Evolutionary conservation across 2,888 invertebrate species (phyloP).

Genomic region (Chironomus tentans): DNA sequence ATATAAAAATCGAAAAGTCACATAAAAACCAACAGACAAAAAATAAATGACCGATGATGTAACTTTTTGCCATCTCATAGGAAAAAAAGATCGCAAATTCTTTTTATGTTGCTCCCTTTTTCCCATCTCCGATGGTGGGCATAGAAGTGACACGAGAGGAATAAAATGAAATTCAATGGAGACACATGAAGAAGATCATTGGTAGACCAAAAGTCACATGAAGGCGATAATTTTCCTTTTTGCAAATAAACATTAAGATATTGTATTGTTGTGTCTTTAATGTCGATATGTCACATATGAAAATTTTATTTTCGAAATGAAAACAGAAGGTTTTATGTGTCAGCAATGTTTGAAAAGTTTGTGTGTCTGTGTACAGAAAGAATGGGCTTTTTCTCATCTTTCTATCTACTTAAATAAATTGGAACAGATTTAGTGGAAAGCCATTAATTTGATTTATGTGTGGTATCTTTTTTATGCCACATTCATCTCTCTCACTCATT

Average conservation of each 20-base stretch:
- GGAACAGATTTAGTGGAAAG: conserved; percentile 24
- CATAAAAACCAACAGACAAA: too few relatives aligned
- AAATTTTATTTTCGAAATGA: neutral
- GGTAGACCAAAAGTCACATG: neutral
- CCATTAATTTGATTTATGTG: conserved; percentile 24
- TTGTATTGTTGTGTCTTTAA: neutral
- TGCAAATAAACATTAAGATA: neutral
- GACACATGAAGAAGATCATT: neutral
- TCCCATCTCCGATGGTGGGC: too few relatives aligned
- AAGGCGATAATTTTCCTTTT: neutral
- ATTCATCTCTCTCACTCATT: neutral
- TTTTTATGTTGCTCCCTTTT: too few relatives aligned
- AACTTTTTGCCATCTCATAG: too few relatives aligned
- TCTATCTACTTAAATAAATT: conserved; percentile 18
- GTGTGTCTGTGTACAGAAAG: neutral
- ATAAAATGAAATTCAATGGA: neutral
- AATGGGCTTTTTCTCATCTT: neutral
- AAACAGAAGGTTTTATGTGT: too few relatives aligned
- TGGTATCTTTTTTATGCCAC: neutral
- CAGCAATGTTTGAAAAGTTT: neutral
- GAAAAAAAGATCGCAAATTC: too few relatives aligned
- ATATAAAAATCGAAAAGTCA: too few relatives aligned
- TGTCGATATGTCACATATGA: neutral
- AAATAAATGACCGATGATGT: too few relatives aligned
- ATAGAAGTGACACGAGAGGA: neutral